Conservation (phyloP, 2,888 invertebrate species). For the Maniola hyperantus region DNA sequence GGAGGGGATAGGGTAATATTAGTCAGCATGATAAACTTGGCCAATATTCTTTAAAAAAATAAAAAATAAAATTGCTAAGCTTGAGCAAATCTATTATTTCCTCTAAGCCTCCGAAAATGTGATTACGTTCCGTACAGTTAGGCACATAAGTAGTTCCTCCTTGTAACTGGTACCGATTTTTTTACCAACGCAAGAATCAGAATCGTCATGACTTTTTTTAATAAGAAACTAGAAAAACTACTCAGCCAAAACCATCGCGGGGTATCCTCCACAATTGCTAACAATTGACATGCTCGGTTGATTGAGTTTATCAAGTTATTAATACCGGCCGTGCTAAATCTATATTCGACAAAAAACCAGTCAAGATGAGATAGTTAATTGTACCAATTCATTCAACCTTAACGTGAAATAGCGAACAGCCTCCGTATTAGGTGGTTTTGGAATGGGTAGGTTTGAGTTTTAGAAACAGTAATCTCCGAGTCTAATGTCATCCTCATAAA, state of each 20-base stretch:
- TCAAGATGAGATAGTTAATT: not conserved
- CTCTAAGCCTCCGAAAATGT: not conserved
- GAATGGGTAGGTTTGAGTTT: not conserved
- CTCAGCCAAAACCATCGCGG: not conserved
- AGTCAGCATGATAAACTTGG: no score
- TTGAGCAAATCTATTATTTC: not conserved
- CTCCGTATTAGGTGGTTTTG: not conserved
- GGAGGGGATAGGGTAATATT: no score
- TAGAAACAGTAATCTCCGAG: no score
- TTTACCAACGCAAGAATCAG: not conserved
- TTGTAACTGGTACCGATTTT: slow-evolving; percentile 1
- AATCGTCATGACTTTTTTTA: not conserved
- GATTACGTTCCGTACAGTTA: not conserved
- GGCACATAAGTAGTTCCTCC: not conserved
- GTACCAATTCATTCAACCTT: not conserved
- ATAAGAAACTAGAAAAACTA: not conserved
- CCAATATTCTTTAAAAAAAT: no score
- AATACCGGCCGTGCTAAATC: slow-evolving; percentile 2
- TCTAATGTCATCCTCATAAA: no score
- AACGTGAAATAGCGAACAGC: not conserved
- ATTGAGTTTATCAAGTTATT: slow-evolving; percentile 9
- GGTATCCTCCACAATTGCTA: not conserved
- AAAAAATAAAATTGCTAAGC: no score
- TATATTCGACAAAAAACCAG: not conserved
- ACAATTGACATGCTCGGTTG: slow-evolving; percentile 3